These are phyloP conservation scores for Cyphomyrus discorhynchus DNA, from an alignment of 2,113 vertebrate genomes.

Conservation along the genomic window DNA sequence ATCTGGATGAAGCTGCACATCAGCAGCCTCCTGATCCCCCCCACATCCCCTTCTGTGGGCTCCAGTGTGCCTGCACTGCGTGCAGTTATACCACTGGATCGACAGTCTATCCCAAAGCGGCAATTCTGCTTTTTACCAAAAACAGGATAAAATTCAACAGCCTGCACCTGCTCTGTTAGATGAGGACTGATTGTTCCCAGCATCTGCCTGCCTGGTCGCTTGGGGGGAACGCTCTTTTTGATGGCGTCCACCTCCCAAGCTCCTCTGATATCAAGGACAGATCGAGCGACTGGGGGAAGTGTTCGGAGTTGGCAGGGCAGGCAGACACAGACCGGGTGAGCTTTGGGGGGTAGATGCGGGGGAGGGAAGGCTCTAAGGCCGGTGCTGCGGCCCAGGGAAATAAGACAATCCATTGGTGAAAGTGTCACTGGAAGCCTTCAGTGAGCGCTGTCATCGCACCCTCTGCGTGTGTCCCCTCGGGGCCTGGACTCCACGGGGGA, in stretches of 20 bases:
- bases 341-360: neutral
- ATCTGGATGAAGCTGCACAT: neutral
- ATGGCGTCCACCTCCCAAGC: neutral
- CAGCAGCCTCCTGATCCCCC: neutral
- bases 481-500: neutral
- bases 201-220: neutral
- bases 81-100: neutral
- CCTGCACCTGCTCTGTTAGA: neutral
- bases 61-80: neutral
- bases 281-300: neutral
- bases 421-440: neutral
- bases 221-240: neutral
- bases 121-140: neutral
- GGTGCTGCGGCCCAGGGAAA: neutral
- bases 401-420: neutral
- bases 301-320: neutral
- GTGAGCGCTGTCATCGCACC: neutral
- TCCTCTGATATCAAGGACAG: neutral
- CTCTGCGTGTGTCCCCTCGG: neutral
- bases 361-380: neutral
- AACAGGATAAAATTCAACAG: neutral
- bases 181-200: neutral
- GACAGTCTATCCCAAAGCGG: neutral
- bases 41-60: neutral
- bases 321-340: neutral